A percentile compares a stretch with the other conserved stretches of the same genome.
These are phyloP conservation scores for Escarpia spicata DNA, from an alignment of 2,888 invertebrate genomes.

Conservation along the genomic window DNA sequence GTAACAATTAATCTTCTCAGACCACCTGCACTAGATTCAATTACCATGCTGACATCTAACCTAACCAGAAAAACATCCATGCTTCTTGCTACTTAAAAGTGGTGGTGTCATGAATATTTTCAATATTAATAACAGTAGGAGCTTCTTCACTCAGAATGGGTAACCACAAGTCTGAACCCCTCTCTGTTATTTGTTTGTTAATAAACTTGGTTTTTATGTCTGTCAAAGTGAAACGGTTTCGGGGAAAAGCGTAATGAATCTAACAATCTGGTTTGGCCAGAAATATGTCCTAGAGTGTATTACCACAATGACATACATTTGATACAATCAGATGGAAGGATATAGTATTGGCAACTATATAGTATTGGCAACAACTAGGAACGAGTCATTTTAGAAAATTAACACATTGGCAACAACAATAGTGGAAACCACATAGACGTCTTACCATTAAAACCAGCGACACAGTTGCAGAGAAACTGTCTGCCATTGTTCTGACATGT, in stretches of 20 bases:
- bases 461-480: constrained; percentile 45
- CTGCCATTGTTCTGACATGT: constrained; percentile 39
- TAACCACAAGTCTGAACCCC: neutral
- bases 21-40: neutral
- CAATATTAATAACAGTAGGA: too few relatives aligned
- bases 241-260: neutral
- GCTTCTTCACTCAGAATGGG: too few relatives aligned
- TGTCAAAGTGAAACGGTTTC: neutral
- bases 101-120: too few relatives aligned
- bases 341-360: too few relatives aligned
- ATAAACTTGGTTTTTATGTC: neutral
- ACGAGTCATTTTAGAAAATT: too few relatives aligned
- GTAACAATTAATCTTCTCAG: neutral
- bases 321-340: neutral
- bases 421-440: neutral
- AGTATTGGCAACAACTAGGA: too few relatives aligned
- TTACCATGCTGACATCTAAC: too few relatives aligned
- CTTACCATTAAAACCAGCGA: constrained; percentile 46
- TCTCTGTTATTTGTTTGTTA: neutral
- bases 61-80: too few relatives aligned
- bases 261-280: neutral
- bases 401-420: neutral
- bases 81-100: too few relatives aligned
- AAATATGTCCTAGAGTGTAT: neutral
- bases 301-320: neutral